Evolutionary conservation across 2,888 invertebrate species (phyloP), one percentile per base, ranked within the genome.

Genomic region (Dicroscelio sp.): DNA sequence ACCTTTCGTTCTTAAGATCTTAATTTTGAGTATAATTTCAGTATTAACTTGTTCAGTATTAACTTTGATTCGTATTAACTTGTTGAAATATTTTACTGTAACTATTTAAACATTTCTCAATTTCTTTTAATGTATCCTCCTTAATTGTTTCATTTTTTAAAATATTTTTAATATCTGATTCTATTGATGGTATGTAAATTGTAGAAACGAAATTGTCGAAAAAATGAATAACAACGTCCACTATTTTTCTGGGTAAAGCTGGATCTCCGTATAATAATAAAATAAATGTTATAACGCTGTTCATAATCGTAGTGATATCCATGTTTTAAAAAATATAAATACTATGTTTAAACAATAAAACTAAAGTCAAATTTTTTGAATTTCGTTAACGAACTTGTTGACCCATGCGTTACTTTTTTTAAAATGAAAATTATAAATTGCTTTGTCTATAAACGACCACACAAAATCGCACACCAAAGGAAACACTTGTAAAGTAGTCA

Each of bases 401-500:
- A 87, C 87, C 75, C 65, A 80, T 0, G 63, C 69, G 25, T 25
- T 67, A 67, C 8, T 31, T 67, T 80, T 87, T 31, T 52, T 87
- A 2, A 82, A 31, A 31, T 88, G 17, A 71, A 88, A 83, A 30
- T 76, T 38, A 17, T 83, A 88, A 31, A 88, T 58, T 17, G 48
- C 48, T 43, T 78, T 76, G 14, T 88, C 60, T n/a, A 83, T 71
- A 58, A 88, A 88, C 2, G 60, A 65, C 88, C 83, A 88, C 1
- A 71, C 75, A 55, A 73, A 87, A 52, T 87, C 87, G 33, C 87
- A 87, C 12, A 73, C 6, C 55, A 38, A 35, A 31, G 82, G 87
- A 38, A 63, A 55, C 1, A 58, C 0, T 14, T 82, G 17, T 20
- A 87, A 63, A 23, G 67, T 75, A 14, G 43, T 67, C 23, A 82